Percentiles rank a stretch among this genome's conserved stretches.
Evolutionary conservation across 2,113 vertebrate genomes (phyloP).

Genomic region (Cygnus buccinator): DNA sequence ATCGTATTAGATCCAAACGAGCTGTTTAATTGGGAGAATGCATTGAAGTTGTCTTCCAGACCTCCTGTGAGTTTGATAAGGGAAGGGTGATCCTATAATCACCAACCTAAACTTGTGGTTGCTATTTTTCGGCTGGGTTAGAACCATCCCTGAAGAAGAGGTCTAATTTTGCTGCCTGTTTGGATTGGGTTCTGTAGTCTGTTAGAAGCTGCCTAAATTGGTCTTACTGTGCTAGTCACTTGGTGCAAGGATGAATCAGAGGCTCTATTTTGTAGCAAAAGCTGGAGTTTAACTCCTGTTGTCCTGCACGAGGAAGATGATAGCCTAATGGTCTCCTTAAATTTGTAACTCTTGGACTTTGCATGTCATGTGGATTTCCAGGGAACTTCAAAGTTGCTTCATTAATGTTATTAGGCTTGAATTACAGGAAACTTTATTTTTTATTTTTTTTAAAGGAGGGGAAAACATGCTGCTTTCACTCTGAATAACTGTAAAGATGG

Average conservation of each 20-base stretch:
- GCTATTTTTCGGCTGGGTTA: neutral
- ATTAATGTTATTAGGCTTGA: neutral
- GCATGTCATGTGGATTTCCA: neutral
- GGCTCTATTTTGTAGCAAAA: constrained; percentile 21
- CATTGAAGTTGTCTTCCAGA: constrained; percentile 13
- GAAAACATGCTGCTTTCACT: neutral
- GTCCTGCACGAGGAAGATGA: neutral
- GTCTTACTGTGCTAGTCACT: constrained; percentile 14
- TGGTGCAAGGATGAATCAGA: constrained; percentile 48
- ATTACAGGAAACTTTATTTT: neutral
- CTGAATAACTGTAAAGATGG: neutral
- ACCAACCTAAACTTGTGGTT: neutral
- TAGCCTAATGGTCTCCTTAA: neutral
- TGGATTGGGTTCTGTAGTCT: neutral
- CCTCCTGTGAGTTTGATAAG: constrained; percentile 9
- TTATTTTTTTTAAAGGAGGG: neutral
- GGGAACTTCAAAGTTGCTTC: neutral
- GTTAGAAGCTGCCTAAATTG: constrained; percentile 32
- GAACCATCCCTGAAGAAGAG: neutral
- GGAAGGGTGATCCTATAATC: neutral
- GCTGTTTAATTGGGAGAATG: constrained; percentile 56
- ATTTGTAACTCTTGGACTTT: neutral
- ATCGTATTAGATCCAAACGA: constrained; percentile 65
- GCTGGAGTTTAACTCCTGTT: constrained; percentile 32
- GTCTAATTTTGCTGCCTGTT: constrained; percentile 14